Evolutionary conservation across 2,113 vertebrate genomes (phyloP), one percentile per base, ranked within the genome.

Genomic region (Chinchilla lanigera): DNA sequence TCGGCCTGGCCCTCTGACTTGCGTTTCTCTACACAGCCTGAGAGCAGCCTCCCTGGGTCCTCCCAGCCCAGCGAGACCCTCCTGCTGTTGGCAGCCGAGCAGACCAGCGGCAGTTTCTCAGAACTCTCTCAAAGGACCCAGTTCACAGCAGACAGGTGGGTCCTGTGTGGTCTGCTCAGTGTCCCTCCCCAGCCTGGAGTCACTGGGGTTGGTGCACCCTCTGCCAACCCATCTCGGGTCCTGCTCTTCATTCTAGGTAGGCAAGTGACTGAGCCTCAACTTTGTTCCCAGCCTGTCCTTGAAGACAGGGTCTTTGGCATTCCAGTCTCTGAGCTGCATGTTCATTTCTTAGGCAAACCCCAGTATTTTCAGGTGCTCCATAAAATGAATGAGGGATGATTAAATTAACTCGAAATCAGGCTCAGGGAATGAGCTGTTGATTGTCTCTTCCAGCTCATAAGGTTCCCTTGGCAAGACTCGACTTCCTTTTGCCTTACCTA

Each of bases 141-240:
- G 17, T 28, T 83, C 71, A 38, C 81, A 69, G 41, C 65, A 92
- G 78, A 93, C 92, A 97, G 96, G 98, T 97, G 60, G 9, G 96
- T 94, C 67, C 22, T 41, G 0, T 2, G 4, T 4, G 5, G 30
- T 78, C 41, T 77, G 24, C 30, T 44, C 75, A 4, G 11, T 1
- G 8, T 41, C 65, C 22, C 54, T 54, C 4, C 85, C 7, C 17
- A 73, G 63, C 33, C 4, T 0, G 8, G n/a, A 24, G 52, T 33
- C 52, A 0, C 12, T 28, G 73, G 73, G 8, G 16, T 75, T n/a
- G n/a, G 3, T 2, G 50, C 20, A 47, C 75, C 17, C 1, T 77
- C 69, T 20, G 3, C 26, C 94, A 24, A 20, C 28, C 10, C 11
- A n/a, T 17, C 33, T 69, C 65, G 5, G 52, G n/a, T 47, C 28